Conservation (phyloP, 2,888 invertebrate species). For the Phania funesta region DNA sequence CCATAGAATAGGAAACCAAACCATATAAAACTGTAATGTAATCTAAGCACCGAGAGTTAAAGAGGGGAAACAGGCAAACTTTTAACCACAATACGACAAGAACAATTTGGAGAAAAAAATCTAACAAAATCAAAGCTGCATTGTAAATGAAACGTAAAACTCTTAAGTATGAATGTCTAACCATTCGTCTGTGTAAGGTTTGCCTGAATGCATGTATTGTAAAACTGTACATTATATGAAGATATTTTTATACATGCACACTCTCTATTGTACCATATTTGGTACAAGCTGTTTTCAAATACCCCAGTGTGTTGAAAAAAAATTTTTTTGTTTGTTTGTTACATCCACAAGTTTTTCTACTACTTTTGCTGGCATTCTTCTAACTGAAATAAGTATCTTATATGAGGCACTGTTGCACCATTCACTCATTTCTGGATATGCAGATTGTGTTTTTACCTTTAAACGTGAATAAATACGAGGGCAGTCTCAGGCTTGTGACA, state of each 20-base stretch:
- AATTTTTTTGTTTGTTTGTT: conserved; percentile 13
- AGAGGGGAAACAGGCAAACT: conserved; percentile 38
- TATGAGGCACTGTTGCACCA: conserved; percentile 36
- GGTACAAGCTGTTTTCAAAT: conserved; percentile 55
- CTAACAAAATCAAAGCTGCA: conserved; percentile 50
- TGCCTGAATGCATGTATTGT: conserved; percentile 28
- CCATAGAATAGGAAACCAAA: conserved; percentile 22
- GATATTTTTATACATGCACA: conserved; percentile 23
- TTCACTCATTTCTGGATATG: conserved; percentile 28
- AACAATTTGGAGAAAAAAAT: conserved; percentile 9
- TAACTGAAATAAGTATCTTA: conserved; percentile 31
- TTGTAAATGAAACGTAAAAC: conserved; percentile 56
- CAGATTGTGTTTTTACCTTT: conserved; percentile 14
- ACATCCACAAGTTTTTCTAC: conserved; percentile 29
- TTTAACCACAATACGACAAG: conserved; percentile 48
- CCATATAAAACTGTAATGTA: conserved; percentile 40
- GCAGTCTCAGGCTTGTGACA: too few relatives aligned
- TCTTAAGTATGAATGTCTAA: conserved; percentile 52
- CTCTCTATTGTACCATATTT: conserved; percentile 45
- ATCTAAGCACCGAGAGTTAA: conserved; percentile 25
- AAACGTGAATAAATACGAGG: neutral
- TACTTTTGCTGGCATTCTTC: conserved; percentile 32
- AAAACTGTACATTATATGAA: neutral
- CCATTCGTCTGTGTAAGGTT: conserved; percentile 10
- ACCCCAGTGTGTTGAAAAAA: conserved; percentile 46